Base-by-base conservation (phyloP, 2,113 vertebrate species). In the Alosa alosa region DNA sequence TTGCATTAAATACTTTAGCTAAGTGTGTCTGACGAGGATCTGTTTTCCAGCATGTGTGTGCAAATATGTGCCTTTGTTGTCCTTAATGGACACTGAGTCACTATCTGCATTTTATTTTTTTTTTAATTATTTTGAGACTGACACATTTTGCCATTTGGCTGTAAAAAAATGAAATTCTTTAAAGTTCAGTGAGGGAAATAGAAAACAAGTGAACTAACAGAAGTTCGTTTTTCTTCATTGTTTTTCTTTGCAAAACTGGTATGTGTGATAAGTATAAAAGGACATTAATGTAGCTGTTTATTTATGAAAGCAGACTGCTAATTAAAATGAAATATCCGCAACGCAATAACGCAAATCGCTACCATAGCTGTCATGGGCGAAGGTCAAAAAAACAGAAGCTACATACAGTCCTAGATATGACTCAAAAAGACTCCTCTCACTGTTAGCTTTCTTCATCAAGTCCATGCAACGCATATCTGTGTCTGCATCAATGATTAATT, bases 11-110 rank as follows among this genome's bases (percentile, higher is more conserved):
- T 25, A 31, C 9, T 8, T 1, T 11, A 31, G 25, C 7, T 68
- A 68, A 68, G n/a, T 31, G 64, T 68, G 64, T 68, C 64, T 68
- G n/a, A 68, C 31, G 22, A 25, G 64, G n/a, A 68, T 68, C n/a
- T 31, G 22, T 68, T 25, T 68, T 52, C 11, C 50, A 52, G 50
- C 68, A 60, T 88, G 89, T 88, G 84, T 86, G 49, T 84, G 81
- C 84, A 89, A 85, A 89, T 83, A 72, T 85, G 78, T 86, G 82
- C 88, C 82, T 86, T 85, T 84, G 81, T 85, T 90, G 81, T 82
- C 41, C 52, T 87, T 81, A 85, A 90, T 86, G 84, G 57, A 72
- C 81, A 84, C 87, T 85, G 83, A 85, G 81, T 6, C 22, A 36
- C 68, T 50, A 52, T 81, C 46, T 64, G 45, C 55, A 52, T 49